Evolutionary conservation across 1,140 invertebrate species (phyloP).

Genomic region (Drosophila malerkotliana): DNA sequence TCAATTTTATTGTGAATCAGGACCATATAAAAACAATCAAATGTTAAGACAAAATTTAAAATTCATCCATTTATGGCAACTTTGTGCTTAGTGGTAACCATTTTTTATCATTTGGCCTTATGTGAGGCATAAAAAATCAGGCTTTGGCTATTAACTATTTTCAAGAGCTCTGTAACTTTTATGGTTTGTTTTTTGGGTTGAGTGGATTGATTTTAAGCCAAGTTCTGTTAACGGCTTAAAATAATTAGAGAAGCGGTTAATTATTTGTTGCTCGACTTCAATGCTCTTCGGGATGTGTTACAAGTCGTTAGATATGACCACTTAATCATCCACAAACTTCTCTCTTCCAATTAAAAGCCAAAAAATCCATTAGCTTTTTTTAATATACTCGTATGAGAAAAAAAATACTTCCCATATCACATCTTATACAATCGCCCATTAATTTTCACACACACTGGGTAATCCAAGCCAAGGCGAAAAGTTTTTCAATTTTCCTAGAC

Average conservation of each 20-base stretch:
- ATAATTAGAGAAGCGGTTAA: constrained; percentile 14
- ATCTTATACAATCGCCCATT: constrained; percentile 69
- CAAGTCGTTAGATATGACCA: constrained; percentile 7
- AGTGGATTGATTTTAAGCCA: constrained; percentile 15
- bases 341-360: constrained; percentile 28
- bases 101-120: constrained; percentile 5
- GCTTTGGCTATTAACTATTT: constrained; percentile 15
- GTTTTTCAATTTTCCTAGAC: constrained; percentile 72
- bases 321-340: constrained; percentile 9
- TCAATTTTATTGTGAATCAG: constrained; percentile 52
- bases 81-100: constrained; percentile 27
- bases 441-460: constrained; percentile 36
- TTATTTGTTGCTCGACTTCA: neutral
- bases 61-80: constrained; percentile 16
- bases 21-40: constrained; percentile 34
- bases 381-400: constrained; percentile 10
- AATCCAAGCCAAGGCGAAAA: constrained; percentile 25
- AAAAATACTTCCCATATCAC: constrained; percentile 37
- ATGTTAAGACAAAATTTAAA: constrained; percentile 13
- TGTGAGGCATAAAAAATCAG: constrained; percentile 45
- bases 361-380: constrained; percentile 58
- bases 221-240: constrained; percentile 19
- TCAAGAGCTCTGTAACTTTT: constrained; percentile 17
- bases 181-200: constrained; percentile 5
- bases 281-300: neutral